phyloP scores from a whole-genome alignment of 2,888 invertebrate genomes.

The Apamea anceps region DNA sequence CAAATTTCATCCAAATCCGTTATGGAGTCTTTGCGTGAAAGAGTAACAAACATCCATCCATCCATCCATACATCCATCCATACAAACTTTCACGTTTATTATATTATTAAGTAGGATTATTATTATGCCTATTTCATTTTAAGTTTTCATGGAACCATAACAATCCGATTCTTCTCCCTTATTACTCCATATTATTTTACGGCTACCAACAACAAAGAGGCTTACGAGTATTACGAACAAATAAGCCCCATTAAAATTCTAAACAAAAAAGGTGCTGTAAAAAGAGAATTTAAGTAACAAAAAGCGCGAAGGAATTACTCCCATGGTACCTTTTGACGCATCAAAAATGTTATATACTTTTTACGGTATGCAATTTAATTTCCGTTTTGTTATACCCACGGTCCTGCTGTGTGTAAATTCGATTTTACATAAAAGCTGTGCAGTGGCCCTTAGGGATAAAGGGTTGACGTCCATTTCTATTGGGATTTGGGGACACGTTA shows the following conservation, averaged over 20 bases:
- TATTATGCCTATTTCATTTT: not conserved
- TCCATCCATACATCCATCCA: too few relatives aligned
- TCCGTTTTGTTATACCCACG: conserved; percentile 69
- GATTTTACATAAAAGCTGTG: conserved; percentile 67
- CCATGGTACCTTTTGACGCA: conserved; percentile 74
- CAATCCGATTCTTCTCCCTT: not conserved
- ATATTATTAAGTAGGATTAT: too few relatives aligned
- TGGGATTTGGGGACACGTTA: not conserved
- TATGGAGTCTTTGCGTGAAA: too few relatives aligned
- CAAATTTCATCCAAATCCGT: too few relatives aligned
- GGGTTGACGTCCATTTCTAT: conserved; percentile 29
- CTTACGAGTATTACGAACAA: conserved; percentile 29
- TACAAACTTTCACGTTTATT: too few relatives aligned
- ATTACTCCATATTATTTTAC: conserved; percentile 11
- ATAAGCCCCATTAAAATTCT: conserved; percentile 52
- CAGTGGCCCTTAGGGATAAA: conserved; percentile 10
- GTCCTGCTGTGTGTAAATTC: conserved; percentile 59
- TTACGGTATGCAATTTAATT: conserved; percentile 82
- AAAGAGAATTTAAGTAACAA: conserved; percentile 65
- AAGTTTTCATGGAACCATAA: conserved; percentile 16
- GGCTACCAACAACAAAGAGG: conserved; percentile 12
- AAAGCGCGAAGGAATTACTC: conserved; percentile 73
- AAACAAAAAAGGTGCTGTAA: conserved; percentile 54
- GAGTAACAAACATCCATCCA: too few relatives aligned
- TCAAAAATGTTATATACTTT: conserved; percentile 79